Base-by-base conservation (phyloP, 2,113 vertebrate genomes). In the Geothlypis trichas region DNA sequence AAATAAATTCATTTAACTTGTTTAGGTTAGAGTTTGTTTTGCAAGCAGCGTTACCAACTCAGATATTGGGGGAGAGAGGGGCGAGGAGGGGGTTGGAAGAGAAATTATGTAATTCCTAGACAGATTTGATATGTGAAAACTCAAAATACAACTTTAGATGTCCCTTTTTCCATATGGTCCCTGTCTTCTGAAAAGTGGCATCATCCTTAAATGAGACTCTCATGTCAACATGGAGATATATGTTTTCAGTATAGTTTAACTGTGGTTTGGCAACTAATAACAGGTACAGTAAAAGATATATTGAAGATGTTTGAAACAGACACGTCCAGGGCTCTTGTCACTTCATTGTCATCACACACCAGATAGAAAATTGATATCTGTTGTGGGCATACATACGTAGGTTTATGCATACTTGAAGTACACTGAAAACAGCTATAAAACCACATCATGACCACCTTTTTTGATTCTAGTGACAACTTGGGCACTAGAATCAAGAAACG, bases 51-150 rank as follows among this genome's bases (percentile, higher is more conserved):
- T 67, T 66, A 59, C 15, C 46, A 15, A 62, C 51, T 49, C 16
- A 90, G 27, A 57, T 8, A 46, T 10, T 54, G 5, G 22, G 47
- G 13, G 17, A 24, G 21, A 24, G 8, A 3, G 7, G 16, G 19
- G 5, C 0, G 0, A 9, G 13, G 33, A 35, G 5, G 4, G 9
- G 2, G 0, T 15, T 74, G 16, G 35, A 67, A 42, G 26, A 51
- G 20, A 15, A 57, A 78, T 33, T 5, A 11, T 46, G 18, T 69
- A 52, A 67, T 72, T 80, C 22, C 30, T 66, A 47, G 21, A 31
- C 8, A 63, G 24, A 59, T 52, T 35, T 59, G 47, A 85, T 65
- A 81, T 39, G 30, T 66, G 15, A 89, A n/a, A 92, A 90, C 16
- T 66, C 19, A 54, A 83, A 89, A 49, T 30, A 46, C 20, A 54